These are phyloP conservation scores for Tiaroga cobitis DNA, from an alignment of 2,797 vertebrate species.

Conservation along the genomic window DNA sequence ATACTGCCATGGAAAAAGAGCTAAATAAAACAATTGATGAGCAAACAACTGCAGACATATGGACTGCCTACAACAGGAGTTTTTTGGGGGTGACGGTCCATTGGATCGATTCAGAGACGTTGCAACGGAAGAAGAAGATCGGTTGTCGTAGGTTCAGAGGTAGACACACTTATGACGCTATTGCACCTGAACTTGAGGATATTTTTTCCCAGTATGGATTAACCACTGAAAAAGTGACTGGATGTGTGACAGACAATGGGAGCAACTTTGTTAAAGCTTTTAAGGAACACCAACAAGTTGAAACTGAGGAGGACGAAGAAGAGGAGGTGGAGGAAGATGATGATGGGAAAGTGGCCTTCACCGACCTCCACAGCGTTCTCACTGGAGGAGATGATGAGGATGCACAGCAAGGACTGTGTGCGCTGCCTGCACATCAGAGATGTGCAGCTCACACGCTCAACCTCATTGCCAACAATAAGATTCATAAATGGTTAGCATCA, in stretches of 20 bases:
- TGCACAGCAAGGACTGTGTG: constrained; percentile 5
- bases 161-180: too few species aligned
- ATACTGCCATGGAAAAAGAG: too few species aligned
- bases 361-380: not conserved
- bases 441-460: not conserved
- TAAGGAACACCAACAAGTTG: not conserved
- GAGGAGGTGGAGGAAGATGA: not conserved
- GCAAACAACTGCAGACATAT: too few species aligned
- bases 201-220: not conserved
- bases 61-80: too few species aligned
- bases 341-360: not conserved
- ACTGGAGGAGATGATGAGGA: not conserved
- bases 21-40: too few species aligned
- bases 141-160: too few species aligned
- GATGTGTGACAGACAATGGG: not conserved
- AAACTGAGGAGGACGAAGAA: not conserved
- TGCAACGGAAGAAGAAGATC: too few species aligned
- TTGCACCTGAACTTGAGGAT: too few species aligned
- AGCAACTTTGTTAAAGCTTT: not conserved
- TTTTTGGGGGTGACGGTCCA: too few species aligned
- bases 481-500: too few species aligned
- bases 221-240: not conserved
- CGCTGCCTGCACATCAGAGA: too few species aligned
- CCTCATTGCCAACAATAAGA: not conserved
- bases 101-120: too few species aligned